Evolutionary conservation across 2,888 invertebrate genomes (phyloP).

Genomic region (Adineta ricciae): DNA sequence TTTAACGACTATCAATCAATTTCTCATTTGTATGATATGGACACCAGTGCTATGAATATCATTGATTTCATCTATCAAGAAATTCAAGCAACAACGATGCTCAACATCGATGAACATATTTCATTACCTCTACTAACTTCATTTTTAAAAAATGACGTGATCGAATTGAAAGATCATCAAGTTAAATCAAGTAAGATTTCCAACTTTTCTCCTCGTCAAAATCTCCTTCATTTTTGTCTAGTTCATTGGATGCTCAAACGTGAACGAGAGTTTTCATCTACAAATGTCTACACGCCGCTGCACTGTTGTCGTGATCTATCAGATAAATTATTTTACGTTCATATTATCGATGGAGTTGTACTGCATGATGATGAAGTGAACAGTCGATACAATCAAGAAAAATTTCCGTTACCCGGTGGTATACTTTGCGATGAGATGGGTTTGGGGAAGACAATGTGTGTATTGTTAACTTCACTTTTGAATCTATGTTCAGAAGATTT

Average conservation of each 20-base stretch:
- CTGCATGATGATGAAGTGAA: not conserved
- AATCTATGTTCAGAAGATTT: not conserved
- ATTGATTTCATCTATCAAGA: not conserved
- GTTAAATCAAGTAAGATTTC: slow-evolving; percentile 3
- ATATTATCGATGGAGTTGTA: not conserved
- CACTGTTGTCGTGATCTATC: not conserved
- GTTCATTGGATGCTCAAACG: slow-evolving; percentile 5
- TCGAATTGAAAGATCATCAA: not conserved
- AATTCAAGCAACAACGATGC: not conserved
- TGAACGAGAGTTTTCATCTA: not conserved
- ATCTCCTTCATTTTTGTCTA: not conserved
- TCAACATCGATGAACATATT: not conserved
- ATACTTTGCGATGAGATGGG: not conserved
- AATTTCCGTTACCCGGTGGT: not conserved
- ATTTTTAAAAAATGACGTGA: not conserved
- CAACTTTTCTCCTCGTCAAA: too few relatives aligned
- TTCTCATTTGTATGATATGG: not conserved
- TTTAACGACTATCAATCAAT: not conserved
- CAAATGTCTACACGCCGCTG: not conserved
- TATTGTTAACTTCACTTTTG: not conserved
- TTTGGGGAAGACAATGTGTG: slow-evolving; percentile 2
- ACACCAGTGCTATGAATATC: not conserved
- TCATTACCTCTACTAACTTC: too few relatives aligned
- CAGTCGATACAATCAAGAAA: not conserved
- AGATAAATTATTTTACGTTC: not conserved